These are phyloP conservation scores for Caretta caretta DNA, from an alignment of 2,113 vertebrate species.

Conservation along the genomic window DNA sequence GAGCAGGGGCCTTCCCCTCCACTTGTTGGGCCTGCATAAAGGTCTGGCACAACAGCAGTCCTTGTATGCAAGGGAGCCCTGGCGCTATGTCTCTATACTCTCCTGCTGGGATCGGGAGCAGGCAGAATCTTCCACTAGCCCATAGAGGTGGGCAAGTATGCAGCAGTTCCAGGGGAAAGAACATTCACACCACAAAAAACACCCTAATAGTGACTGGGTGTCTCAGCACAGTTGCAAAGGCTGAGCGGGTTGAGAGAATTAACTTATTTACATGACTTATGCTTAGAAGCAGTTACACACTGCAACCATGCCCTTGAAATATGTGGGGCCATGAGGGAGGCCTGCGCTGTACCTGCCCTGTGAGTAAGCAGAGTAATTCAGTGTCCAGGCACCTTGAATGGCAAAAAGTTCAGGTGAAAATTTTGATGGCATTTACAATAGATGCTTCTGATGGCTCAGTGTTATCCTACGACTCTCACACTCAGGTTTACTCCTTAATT, in stretches of 20 bases:
- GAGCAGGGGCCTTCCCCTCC: not conserved
- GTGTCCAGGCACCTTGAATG: not conserved
- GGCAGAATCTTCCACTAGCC: not conserved
- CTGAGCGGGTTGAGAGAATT: not conserved
- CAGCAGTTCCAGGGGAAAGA: not conserved
- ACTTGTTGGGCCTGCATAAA: not conserved
- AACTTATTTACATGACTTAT: not conserved
- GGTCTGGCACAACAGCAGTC: no score
- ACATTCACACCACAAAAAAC: not conserved
- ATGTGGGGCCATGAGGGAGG: not conserved
- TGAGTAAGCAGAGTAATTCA: not conserved
- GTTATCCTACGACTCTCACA: not conserved
- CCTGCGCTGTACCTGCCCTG: accelerated
- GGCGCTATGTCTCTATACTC: not conserved
- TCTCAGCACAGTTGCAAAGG: not conserved
- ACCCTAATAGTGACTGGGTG: not conserved
- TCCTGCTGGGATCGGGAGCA: not conserved
- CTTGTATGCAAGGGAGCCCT: not conserved
- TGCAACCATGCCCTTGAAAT: no score
- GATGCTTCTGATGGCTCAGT: not conserved
- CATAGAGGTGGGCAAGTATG: not conserved
- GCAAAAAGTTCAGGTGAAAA: not conserved
- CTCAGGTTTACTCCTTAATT: not conserved
- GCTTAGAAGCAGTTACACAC: not conserved
- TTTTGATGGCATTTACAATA: not conserved